A percentile compares a stretch with the other conserved stretches of the same genome.
phyloP scores from a whole-genome alignment of 2,888 invertebrate species.

The Orthosia gothica region DNA sequence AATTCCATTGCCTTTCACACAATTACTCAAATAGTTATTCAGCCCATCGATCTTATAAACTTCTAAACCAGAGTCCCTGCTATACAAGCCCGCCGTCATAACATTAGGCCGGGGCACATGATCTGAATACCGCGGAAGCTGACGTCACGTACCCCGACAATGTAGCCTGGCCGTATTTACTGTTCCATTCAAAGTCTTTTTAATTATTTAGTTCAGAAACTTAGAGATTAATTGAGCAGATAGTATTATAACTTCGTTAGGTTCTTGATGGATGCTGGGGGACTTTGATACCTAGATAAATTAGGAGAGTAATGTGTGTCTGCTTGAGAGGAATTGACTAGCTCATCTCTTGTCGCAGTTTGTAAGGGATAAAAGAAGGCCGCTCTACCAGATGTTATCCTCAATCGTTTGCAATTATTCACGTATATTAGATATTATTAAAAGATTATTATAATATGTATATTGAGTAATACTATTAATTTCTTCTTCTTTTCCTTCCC shows the following conservation, averaged over 20 bases:
- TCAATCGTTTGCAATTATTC: not conserved
- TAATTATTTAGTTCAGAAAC: slow-evolving; percentile 80
- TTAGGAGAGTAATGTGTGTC: slow-evolving; percentile 15
- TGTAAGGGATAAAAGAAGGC: not conserved
- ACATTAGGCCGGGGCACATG: slow-evolving; percentile 64
- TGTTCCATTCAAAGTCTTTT: slow-evolving; percentile 81
- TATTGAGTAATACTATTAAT: no score
- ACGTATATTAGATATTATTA: not conserved
- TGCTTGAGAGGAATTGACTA: not conserved
- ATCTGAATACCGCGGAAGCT: slow-evolving; percentile 78
- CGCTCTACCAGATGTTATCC: not conserved
- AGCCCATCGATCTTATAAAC: not conserved
- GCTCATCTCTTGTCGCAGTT: not conserved
- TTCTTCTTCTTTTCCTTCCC: no score
- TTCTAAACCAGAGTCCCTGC: not conserved
- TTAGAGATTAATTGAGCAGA: slow-evolving; percentile 77
- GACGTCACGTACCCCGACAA: slow-evolving; percentile 75
- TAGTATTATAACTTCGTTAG: slow-evolving; percentile 72
- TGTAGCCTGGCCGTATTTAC: slow-evolving; percentile 77
- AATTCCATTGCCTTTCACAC: not conserved
- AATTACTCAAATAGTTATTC: not conserved
- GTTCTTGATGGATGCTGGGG: slow-evolving; percentile 39
- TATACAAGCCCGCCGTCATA: slow-evolving; percentile 38
- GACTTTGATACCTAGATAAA: slow-evolving; percentile 25
- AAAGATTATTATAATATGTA: no score